Percentiles rank a stretch among this genome's conserved stretches.
Evolutionary conservation across 64 coral and sea anemone species (phyloP).

Genomic region (Exaiptasia diaphana): DNA sequence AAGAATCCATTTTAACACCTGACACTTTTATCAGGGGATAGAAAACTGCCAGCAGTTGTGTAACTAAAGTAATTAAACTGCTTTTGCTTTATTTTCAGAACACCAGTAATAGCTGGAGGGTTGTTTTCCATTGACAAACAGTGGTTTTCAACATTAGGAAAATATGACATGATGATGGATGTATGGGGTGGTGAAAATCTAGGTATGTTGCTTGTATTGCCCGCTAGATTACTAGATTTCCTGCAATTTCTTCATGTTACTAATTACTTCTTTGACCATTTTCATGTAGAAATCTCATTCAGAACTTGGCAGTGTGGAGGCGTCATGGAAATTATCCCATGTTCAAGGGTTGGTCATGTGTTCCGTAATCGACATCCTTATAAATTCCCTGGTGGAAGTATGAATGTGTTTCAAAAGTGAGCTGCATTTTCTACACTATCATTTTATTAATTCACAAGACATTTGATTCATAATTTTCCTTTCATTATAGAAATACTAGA

Average conservation of each 20-base stretch:
- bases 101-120: constrained; percentile 94
- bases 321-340: constrained; percentile 59
- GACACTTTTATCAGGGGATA: no score
- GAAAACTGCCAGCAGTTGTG: no score
- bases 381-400: constrained; percentile 94
- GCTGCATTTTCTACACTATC: neutral
- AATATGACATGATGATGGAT: constrained; percentile 94
- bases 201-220: no score
- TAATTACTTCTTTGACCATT: neutral
- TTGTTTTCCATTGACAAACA: constrained; percentile 91
- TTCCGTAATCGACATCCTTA: constrained; percentile 89
- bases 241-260: neutral
- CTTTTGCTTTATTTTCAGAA: constrained; percentile 26
- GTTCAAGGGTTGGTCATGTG: constrained; percentile 67
- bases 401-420: constrained; percentile 99
- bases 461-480: neutral
- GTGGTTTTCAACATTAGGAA: constrained; percentile 93
- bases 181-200: constrained; percentile 98
- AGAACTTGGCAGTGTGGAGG: constrained; percentile 77
- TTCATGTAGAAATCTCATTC: constrained; percentile 66
- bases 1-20: no score
- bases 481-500: constrained; percentile 70
- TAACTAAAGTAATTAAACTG: no score
- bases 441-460: neutral
- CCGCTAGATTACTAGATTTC: no score